These are phyloP conservation scores for Cariama cristata DNA, from an alignment of 2,113 vertebrate genomes.

Conservation along the genomic window DNA sequence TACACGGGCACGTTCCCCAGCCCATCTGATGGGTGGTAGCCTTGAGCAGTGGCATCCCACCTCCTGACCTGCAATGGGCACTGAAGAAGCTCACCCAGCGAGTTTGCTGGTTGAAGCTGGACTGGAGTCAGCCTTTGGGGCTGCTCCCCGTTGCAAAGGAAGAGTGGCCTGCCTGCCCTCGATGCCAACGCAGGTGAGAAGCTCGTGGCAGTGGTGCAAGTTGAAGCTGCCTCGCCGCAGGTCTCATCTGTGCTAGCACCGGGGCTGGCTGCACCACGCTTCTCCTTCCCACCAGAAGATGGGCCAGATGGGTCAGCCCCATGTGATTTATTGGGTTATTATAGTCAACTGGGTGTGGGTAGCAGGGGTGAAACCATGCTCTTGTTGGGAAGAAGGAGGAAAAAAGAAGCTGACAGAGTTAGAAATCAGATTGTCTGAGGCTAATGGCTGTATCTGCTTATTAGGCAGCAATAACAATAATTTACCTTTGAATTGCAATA, in stretches of 20 bases:
- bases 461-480: neutral
- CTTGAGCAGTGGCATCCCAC: rapidly evolving
- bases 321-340: neutral
- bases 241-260: rapidly evolving
- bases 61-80: neutral
- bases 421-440: neutral
- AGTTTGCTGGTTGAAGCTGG: neutral
- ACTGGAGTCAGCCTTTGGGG: neutral
- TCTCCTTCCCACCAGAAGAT: neutral
- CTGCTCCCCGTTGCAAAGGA: neutral
- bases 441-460: neutral
- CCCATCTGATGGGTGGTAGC: neutral
- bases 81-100: neutral
- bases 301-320: neutral
- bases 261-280: neutral
- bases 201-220: neutral
- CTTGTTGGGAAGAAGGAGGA: neutral
- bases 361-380: neutral
- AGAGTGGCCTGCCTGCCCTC: neutral
- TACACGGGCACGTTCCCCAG: rapidly evolving
- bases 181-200: neutral
- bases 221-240: neutral
- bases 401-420: neutral
- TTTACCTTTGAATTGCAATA: conserved; percentile 6
- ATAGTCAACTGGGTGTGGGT: neutral